These are phyloP conservation scores for Itoplectis maculator DNA, from an alignment of 2,888 invertebrate genomes.

Conservation along the genomic window DNA sequence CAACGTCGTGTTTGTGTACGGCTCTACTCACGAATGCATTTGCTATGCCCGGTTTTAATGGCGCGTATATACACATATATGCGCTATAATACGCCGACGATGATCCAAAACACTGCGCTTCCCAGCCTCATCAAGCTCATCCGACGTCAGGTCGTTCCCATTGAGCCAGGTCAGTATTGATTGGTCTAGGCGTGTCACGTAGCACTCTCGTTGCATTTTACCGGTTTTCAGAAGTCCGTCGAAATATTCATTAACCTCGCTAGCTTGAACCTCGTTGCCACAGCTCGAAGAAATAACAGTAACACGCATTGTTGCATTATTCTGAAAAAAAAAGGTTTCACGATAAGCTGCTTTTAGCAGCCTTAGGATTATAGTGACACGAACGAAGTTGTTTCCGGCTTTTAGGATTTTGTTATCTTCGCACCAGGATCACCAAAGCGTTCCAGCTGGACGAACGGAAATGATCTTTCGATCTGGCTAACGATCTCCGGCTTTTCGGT, in stretches of 20 bases:
- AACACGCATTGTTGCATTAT: background rate
- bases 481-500: background rate
- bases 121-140: background rate
- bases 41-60: too few species aligned
- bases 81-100: background rate
- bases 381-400: constrained; percentile 45
- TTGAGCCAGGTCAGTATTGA: constrained; percentile 53
- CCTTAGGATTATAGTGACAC: constrained; percentile 18
- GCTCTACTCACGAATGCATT: background rate
- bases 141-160: constrained; percentile 19
- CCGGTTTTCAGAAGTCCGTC: constrained; percentile 12
- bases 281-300: background rate
- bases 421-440: constrained; percentile 1
- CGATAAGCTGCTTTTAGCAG: constrained; percentile 47
- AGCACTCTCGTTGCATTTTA: constrained; percentile 26
- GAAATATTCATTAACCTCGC: background rate
- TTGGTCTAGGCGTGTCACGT: constrained; percentile 33
- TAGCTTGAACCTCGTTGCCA: background rate
- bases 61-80: background rate
- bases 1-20: background rate
- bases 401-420: constrained; percentile 49
- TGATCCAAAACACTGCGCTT: constrained; percentile 1
- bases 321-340: background rate
- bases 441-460: constrained; percentile 26
- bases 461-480: constrained; percentile 9